phyloP scores from a whole-genome alignment of 1,140 invertebrate species.

The Brachionus asplanchnoidis region DNA sequence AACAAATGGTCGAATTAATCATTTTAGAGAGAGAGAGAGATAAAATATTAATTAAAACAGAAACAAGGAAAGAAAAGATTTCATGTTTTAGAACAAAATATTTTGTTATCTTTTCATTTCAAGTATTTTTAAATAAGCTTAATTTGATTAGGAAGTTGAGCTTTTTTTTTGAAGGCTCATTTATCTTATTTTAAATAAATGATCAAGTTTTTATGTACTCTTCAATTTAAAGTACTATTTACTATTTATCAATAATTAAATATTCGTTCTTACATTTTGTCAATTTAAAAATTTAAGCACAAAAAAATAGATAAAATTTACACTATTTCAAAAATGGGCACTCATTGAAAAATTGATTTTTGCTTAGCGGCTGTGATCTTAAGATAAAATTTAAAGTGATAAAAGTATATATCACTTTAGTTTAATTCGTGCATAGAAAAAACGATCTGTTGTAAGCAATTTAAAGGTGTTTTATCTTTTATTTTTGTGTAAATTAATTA shows the following conservation, averaged over 20 bases:
- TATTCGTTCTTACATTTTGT: neutral
- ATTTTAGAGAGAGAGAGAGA: neutral
- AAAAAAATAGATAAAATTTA: neutral
- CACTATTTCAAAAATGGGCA: neutral
- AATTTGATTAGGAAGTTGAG: constrained; percentile 7
- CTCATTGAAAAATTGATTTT: neutral
- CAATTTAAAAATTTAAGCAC: neutral
- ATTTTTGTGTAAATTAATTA: neutral
- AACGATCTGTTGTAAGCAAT: neutral
- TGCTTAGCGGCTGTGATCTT: neutral
- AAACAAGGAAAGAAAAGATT: neutral
- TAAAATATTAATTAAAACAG: constrained; percentile 1
- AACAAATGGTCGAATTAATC: constrained; percentile 33
- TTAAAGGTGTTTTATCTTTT: neutral
- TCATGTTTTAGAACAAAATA: neutral
- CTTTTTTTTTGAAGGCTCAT: constrained; percentile 11
- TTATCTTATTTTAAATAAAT: constrained; percentile 1
- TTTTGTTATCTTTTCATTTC: constrained; percentile 3
- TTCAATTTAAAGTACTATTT: neutral
- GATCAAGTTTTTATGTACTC: neutral
- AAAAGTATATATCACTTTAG: neutral
- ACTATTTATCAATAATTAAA: neutral
- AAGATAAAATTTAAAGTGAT: neutral
- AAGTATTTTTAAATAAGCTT: constrained; percentile 19
- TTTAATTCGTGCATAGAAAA: neutral